Conservation (phyloP, 2,797 vertebrate species). For the Setipinna tenuifilis region DNA sequence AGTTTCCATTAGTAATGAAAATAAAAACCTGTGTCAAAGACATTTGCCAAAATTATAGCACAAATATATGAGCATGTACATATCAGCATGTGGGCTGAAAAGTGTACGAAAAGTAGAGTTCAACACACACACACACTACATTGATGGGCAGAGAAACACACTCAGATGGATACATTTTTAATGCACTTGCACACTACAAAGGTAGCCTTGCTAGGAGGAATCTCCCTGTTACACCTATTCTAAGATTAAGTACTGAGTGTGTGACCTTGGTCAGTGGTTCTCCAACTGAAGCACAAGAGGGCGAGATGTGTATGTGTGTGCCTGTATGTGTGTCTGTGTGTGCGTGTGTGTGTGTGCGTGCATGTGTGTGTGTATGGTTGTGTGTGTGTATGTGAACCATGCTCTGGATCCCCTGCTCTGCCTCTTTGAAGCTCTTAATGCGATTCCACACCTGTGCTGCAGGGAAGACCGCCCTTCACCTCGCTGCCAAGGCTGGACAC, state of each 20-base stretch:
- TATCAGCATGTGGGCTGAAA: no score
- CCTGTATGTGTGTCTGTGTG: constrained; percentile 60
- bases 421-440: neutral
- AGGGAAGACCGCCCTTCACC: constrained; percentile 84
- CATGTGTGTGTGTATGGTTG: constrained; percentile 75
- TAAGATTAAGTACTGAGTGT: neutral
- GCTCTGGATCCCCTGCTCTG: neutral
- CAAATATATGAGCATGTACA: no score
- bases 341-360: constrained; percentile 61
- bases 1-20: no score
- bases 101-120: no score
- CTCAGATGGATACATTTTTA: neutral
- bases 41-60: no score
- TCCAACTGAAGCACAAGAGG: neutral
- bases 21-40: no score
- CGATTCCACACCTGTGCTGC: neutral
- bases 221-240: neutral
- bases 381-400: neutral
- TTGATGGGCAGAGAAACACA: neutral
- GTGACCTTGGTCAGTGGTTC: neutral
- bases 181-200: neutral
- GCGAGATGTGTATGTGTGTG: constrained; percentile 61
- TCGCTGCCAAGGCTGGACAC: constrained; percentile 82
- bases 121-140: neutral
- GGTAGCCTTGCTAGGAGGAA: neutral